These are phyloP conservation scores for Monochamus saltuarius DNA, from an alignment of 1,140 invertebrate genomes.

Conservation along the genomic window DNA sequence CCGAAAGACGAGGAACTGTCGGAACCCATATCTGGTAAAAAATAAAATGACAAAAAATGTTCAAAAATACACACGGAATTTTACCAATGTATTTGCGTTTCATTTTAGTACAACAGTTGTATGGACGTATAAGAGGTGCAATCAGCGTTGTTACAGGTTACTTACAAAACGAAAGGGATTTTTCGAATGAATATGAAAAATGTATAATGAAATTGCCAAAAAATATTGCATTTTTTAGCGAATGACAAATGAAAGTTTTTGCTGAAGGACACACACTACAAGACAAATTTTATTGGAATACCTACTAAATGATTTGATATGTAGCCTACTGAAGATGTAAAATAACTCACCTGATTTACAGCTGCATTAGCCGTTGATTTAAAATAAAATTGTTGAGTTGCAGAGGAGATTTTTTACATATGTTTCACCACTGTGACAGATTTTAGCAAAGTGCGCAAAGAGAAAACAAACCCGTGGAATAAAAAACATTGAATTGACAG, in stretches of 20 bases:
- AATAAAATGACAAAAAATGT: not conserved
- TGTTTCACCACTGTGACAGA: conserved; percentile 19
- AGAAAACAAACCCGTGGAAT: conserved; percentile 16
- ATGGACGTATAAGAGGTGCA: conserved; percentile 2
- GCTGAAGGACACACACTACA: not conserved
- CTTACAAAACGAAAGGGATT: conserved; percentile 14
- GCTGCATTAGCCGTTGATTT: conserved; percentile 12
- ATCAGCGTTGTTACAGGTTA: conserved; percentile 15
- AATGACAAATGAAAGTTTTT: conserved; percentile 3
- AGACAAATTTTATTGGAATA: not conserved
- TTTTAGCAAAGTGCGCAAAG: conserved; percentile 17
- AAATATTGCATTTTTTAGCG: not conserved
- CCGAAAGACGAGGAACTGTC: conserved; percentile 27
- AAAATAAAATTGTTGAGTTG: conserved; percentile 9
- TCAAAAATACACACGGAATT: conserved; percentile 10
- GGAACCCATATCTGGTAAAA: conserved; percentile 30
- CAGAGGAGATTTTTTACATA: conserved; percentile 18
- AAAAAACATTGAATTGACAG: conserved; percentile 12
- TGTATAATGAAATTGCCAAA: conserved; percentile 2
- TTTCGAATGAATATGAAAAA: conserved; percentile 13
- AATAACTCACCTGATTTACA: conserved; percentile 19
- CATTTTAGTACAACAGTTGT: conserved; percentile 12
- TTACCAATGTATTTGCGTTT: conserved; percentile 23
- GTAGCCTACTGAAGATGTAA: no score
- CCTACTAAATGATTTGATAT: not conserved